Conservation (phyloP, 2,797 vertebrate species). For the Poecile montanus region DNA sequence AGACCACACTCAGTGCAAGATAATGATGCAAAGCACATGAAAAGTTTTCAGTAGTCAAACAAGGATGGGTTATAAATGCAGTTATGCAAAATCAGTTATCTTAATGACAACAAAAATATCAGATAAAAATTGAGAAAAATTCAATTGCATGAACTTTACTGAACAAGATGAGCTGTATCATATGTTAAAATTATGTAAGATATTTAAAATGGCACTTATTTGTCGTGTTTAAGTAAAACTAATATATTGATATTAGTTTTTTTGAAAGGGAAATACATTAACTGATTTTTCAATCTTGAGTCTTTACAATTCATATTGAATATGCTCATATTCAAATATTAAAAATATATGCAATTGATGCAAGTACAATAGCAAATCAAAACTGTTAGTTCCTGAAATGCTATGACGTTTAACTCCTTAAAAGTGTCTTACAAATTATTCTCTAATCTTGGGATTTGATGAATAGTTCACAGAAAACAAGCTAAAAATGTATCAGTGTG, state of each 20-base stretch:
- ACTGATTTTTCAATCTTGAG: neutral
- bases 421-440: neutral
- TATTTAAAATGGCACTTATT: neutral
- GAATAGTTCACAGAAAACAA: slow-evolving; percentile 5
- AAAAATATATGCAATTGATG: neutral
- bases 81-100: neutral
- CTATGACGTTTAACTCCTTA: neutral
- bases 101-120: neutral
- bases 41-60: neutral
- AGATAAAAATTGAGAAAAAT: neutral
- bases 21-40: neutral
- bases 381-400: neutral
- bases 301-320: neutral
- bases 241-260: neutral
- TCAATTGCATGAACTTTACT: neutral
- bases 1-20: neutral
- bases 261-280: neutral
- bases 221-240: neutral
- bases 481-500: slow-evolving; percentile 31
- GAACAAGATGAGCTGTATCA: neutral
- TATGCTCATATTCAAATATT: neutral
- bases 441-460: slow-evolving; percentile 31
- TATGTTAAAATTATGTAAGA: neutral
- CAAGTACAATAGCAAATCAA: neutral
- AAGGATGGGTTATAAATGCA: neutral